Percentiles rank a stretch among this genome's conserved stretches.
Evolutionary conservation across 2,113 vertebrate species (phyloP).

Genomic region (Sinocyclocheilus anshuiensis): DNA sequence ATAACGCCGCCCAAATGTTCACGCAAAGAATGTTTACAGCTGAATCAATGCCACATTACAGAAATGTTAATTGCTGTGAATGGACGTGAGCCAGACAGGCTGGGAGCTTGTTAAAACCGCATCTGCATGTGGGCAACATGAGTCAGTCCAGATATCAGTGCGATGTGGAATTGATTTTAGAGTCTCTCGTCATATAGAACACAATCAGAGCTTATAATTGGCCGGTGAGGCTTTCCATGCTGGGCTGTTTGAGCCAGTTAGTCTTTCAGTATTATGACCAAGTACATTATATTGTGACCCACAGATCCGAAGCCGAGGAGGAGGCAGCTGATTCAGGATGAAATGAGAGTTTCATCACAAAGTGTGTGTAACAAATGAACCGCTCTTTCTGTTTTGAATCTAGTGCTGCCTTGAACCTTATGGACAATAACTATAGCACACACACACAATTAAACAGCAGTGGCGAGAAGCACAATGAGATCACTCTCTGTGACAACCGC

Average conservation of each 20-base stretch:
- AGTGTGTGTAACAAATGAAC: background rate
- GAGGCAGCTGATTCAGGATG: background rate
- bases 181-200: slow-evolving; percentile 5
- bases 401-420: background rate
- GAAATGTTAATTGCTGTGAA: slow-evolving; percentile 24
- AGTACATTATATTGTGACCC: background rate
- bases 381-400: background rate
- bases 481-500: background rate
- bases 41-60: slow-evolving; percentile 25
- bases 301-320: background rate
- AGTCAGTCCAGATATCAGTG: slow-evolving; percentile 28
- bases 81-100: slow-evolving; percentile 40
- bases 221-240: slow-evolving; percentile 6
- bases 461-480: background rate
- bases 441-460: background rate
- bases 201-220: slow-evolving; percentile 32
- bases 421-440: background rate
- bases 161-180: background rate
- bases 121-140: slow-evolving; percentile 30
- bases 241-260: background rate
- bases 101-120: slow-evolving; percentile 38
- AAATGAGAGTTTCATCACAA: background rate
- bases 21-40: too few species aligned
- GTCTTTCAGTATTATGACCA: background rate
- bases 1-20: too few species aligned